A percentile compares a stretch with the other conserved stretches of the same genome.
phyloP scores from a whole-genome alignment of 35 echinoderm and acorn worm genomes.

The Ptychodera flava region DNA sequence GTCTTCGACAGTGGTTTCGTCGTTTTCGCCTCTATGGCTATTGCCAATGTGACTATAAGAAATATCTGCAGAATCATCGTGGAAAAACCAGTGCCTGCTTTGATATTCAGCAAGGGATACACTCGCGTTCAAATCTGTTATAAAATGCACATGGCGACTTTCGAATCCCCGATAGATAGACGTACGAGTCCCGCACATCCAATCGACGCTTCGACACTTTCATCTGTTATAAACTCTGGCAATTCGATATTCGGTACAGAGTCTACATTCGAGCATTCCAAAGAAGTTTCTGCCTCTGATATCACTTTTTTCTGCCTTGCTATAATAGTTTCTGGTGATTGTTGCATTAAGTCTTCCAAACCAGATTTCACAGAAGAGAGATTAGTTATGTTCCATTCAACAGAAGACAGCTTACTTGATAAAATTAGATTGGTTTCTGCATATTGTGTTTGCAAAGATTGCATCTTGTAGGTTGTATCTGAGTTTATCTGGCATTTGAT shows the following conservation, averaged over 20 bases:
- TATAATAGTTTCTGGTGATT: not conserved
- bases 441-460: not conserved
- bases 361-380: not conserved
- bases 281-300: not conserved
- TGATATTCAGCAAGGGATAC: no score
- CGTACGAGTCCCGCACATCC: not conserved
- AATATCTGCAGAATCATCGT: no score
- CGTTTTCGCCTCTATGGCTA: no score
- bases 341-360: not conserved
- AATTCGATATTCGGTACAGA: not conserved
- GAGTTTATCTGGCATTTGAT: not conserved
- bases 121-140: no score
- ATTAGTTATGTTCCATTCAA: not conserved
- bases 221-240: not conserved
- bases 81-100: no score
- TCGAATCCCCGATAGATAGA: no score
- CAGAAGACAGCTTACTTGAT: not conserved
- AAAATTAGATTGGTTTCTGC: not conserved
- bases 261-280: not conserved
- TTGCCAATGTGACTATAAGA: no score
- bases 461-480: not conserved
- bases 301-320: not conserved
- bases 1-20: no score
- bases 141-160: no score
- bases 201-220: not conserved